phyloP scores from a whole-genome alignment of 2,113 vertebrate genomes.

The Carassius carassius region DNA sequence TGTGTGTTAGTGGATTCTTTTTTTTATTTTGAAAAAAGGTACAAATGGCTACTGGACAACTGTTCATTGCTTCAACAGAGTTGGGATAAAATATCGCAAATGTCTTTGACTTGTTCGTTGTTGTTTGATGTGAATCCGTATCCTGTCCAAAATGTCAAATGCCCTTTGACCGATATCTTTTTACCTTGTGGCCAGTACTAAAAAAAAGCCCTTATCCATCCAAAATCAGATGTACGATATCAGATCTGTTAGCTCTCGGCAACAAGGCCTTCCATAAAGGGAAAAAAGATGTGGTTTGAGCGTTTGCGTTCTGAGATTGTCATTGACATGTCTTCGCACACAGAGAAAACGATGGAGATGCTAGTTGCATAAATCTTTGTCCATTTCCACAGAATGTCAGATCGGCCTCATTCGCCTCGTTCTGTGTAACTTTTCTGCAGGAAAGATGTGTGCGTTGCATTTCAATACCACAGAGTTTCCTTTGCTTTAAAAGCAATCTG shows the following conservation, averaged over 20 bases:
- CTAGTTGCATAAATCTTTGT: slow-evolving; percentile 74
- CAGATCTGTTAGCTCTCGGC: slow-evolving; percentile 1
- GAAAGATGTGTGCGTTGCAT: slow-evolving; percentile 53
- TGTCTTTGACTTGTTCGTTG: slow-evolving; percentile 59
- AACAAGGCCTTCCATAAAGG: not conserved
- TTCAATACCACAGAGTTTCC: slow-evolving; percentile 36
- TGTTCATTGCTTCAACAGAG: slow-evolving; percentile 8
- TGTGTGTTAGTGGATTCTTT: not conserved
- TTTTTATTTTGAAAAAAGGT: not conserved
- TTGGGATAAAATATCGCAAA: slow-evolving; percentile 39
- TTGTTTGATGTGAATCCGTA: slow-evolving; percentile 50
- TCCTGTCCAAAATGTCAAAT: slow-evolving; percentile 44
- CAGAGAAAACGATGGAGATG: slow-evolving; percentile 59
- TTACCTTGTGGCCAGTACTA: not conserved
- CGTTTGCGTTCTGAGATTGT: slow-evolving; percentile 2
- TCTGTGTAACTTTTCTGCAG: slow-evolving; percentile 66
- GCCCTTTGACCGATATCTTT: slow-evolving; percentile 43
- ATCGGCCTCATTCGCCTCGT: slow-evolving; percentile 59
- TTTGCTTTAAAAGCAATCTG: not conserved
- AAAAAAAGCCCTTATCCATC: not conserved
- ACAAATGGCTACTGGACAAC: slow-evolving; percentile 47
- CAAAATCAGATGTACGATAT: not conserved
- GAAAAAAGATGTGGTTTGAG: slow-evolving; percentile 17
- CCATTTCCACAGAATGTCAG: slow-evolving; percentile 72
- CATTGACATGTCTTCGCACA: slow-evolving; percentile 64